A percentile compares a stretch with the other conserved stretches of the same genome.
Evolutionary conservation across 2,113 vertebrate species (phyloP).

Genomic region (Puma concolor): DNA sequence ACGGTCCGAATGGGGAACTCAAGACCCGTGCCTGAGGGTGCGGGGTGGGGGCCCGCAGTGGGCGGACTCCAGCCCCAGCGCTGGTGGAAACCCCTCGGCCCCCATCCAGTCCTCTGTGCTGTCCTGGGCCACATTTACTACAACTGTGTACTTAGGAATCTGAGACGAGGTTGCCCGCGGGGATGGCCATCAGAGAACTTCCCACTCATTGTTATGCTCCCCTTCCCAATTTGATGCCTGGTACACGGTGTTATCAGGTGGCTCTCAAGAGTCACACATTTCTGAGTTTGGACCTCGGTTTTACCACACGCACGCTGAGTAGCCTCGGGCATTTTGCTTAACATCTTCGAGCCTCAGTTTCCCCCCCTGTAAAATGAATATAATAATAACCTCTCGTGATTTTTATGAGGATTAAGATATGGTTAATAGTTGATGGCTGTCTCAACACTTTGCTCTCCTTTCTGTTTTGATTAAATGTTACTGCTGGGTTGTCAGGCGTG

Average conservation of each 20-base stretch:
- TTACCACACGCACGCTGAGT: not conserved
- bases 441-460: not conserved
- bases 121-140: not conserved
- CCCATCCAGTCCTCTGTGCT: rapidly evolving
- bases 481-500: not conserved
- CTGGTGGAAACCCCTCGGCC: not conserved
- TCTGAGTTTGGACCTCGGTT: not conserved
- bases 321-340: not conserved
- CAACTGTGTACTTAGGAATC: not conserved
- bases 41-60: not conserved
- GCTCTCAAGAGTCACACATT: not conserved
- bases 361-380: not conserved
- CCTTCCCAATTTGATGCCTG: not conserved
- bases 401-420: not conserved
- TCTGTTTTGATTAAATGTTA: not conserved
- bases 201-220: not conserved
- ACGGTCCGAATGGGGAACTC: not conserved
- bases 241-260: not conserved
- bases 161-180: not conserved
- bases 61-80: not conserved
- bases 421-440: not conserved
- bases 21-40: not conserved
- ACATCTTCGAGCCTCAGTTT: not conserved
- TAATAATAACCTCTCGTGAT: not conserved
- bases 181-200: not conserved